Conservation (phyloP, 2,113 vertebrate species). For the Theristicus caerulescens region DNA sequence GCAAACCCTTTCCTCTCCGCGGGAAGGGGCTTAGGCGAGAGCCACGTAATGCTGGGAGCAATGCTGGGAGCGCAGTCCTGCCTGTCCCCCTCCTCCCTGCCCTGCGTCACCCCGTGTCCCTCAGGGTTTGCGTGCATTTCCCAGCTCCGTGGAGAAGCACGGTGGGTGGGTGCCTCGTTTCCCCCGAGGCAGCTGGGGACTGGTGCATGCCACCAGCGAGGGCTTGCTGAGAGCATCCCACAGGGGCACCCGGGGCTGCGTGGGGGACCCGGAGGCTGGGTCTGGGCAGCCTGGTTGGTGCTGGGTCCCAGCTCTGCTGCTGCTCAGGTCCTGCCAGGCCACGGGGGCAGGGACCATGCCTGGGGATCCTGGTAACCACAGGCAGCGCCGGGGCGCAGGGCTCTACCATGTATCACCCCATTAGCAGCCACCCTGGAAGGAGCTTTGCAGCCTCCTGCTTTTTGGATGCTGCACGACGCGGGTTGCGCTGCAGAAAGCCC, state of each 20-base stretch:
- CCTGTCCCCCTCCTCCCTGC: not conserved
- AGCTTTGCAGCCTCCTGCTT: not conserved
- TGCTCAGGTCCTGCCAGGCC: not conserved
- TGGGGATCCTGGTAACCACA: fast-evolving
- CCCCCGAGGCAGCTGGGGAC: not conserved
- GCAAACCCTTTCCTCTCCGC: not conserved
- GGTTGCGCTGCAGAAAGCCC: not conserved
- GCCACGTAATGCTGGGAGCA: fast-evolving
- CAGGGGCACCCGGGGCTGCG: fast-evolving
- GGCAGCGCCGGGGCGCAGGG: not conserved
- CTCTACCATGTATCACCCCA: not conserved
- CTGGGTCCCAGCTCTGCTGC: not conserved
- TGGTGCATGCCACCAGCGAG: not conserved
- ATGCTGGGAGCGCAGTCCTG: fast-evolving
- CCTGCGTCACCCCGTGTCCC: not conserved
- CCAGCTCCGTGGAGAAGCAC: not conserved
- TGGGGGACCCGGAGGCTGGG: fast-evolving
- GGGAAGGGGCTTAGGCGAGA: not conserved
- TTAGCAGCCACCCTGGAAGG: not conserved
- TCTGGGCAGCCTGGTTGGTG: not conserved
- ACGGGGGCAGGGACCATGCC: fast-evolving
- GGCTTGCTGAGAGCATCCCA: not conserved
- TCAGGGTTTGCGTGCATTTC: fast-evolving
- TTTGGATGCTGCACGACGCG: fast-evolving
- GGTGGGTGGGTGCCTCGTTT: not conserved